Evolutionary conservation across 2,797 vertebrate genomes (phyloP).

Genomic region (Melanotaenia parkinsoni): DNA sequence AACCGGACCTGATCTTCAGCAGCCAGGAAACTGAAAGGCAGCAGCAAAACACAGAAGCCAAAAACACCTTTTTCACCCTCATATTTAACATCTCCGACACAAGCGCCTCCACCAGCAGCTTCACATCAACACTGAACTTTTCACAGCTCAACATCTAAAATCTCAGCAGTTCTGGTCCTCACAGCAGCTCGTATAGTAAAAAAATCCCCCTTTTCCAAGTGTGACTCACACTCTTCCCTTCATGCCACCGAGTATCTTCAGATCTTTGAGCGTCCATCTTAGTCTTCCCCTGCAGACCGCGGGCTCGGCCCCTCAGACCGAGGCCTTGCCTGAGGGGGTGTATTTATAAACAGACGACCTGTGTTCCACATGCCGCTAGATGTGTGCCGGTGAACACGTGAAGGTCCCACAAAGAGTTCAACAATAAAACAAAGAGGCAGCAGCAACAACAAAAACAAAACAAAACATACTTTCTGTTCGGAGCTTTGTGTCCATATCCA

Average conservation of each 20-base stretch:
- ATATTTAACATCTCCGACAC: constrained; percentile 32
- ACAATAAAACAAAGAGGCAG: constrained; percentile 71
- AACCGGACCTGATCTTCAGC: constrained; percentile 66
- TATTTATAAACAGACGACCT: constrained; percentile 73
- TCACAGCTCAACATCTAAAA: constrained; percentile 4
- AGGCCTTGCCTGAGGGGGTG: constrained; percentile 30
- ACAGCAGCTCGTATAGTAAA: not conserved
- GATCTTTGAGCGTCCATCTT: constrained; percentile 65
- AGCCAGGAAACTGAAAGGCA: constrained; percentile 65
- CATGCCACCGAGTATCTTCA: constrained; percentile 36
- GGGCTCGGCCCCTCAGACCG: constrained; percentile 38
- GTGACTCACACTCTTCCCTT: constrained; percentile 50
- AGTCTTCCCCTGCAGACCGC: constrained; percentile 25
- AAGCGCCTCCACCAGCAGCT: not conserved
- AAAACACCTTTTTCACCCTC: constrained; percentile 58
- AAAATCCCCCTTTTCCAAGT: not conserved
- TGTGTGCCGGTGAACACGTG: constrained; percentile 61
- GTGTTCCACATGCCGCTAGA: constrained; percentile 62
- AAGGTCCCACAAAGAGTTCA: constrained; percentile 68
- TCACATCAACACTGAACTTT: constrained; percentile 44
- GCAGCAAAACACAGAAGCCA: constrained; percentile 69
- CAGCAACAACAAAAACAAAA: constrained; percentile 50
- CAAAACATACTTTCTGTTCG: constrained; percentile 44
- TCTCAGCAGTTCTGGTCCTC: not conserved
- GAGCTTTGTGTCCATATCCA: constrained; percentile 66